Evolutionary conservation across 2,113 vertebrate genomes (phyloP).

Genomic region (Muntiacus muntjak): DNA sequence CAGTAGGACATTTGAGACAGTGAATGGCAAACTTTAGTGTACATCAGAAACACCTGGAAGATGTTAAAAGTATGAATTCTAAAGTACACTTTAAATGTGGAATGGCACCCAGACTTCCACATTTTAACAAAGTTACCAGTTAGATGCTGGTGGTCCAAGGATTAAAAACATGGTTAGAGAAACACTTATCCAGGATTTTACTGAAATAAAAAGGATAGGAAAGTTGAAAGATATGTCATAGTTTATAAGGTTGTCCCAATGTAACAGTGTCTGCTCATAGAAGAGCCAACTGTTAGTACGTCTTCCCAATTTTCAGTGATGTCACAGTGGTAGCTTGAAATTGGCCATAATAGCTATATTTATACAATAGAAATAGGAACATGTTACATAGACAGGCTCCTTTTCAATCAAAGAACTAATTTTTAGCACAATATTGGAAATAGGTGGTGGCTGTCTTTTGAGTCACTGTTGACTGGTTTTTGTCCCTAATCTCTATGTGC

Average conservation of each 20-base stretch:
- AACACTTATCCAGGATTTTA: not conserved
- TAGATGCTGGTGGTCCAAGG: not conserved
- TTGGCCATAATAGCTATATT: not conserved
- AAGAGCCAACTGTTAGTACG: not conserved
- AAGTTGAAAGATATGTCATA: not conserved
- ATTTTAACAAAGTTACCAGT: not conserved
- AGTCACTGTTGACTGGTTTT: not conserved
- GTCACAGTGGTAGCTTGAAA: not conserved
- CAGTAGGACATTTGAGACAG: not conserved
- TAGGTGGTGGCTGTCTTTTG: not conserved
- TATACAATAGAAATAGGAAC: not conserved
- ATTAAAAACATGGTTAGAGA: not conserved
- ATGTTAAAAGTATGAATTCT: not conserved
- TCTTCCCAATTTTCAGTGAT: not conserved
- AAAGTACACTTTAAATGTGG: not conserved
- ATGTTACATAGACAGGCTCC: not conserved
- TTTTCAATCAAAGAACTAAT: not conserved
- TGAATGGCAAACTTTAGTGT: not conserved
- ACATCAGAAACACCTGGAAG: not conserved
- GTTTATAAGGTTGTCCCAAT: not conserved
- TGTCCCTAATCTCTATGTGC: not conserved
- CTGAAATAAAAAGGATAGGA: not conserved
- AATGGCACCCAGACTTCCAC: not conserved
- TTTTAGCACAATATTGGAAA: not conserved
- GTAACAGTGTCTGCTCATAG: not conserved